Evolutionary conservation across 2,797 vertebrate genomes (phyloP).

Genomic region (Aulostomus chinensis): DNA sequence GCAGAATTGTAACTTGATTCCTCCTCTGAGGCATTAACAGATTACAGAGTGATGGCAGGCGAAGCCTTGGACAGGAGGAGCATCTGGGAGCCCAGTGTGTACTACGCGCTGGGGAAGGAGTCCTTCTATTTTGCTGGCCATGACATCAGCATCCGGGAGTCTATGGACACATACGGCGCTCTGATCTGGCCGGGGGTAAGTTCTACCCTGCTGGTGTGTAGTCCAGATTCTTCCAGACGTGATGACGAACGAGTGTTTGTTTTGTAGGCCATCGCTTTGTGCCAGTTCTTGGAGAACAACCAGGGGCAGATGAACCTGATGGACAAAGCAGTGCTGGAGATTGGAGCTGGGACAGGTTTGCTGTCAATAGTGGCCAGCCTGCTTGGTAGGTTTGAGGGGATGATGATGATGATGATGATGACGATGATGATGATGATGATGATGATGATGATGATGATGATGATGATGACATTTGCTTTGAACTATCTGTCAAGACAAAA

Average conservation of each 20-base stretch:
- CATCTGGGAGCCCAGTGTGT: constrained; percentile 80
- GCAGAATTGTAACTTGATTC: not conserved
- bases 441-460: no score
- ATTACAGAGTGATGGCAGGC: constrained; percentile 42
- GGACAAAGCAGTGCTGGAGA: constrained; percentile 88
- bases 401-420: not conserved
- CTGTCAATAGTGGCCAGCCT: constrained; percentile 91
- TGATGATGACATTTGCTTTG: no score
- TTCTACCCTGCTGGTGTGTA: not conserved
- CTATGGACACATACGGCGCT: constrained; percentile 87
- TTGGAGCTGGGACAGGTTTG: constrained; percentile 93
- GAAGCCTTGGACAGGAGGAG: constrained; percentile 57
- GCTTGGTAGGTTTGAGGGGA: constrained; percentile 83
- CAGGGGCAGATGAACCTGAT: constrained; percentile 83
- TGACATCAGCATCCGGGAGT: constrained; percentile 88
- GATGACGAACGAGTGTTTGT: not conserved
- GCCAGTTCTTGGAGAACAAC: constrained; percentile 91
- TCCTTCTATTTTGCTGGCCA: constrained; percentile 83
- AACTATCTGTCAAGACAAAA: no score
- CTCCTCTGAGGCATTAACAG: constrained; percentile 11
- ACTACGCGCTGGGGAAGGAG: constrained; percentile 83
- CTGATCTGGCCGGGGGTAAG: constrained; percentile 92
- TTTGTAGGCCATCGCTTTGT: constrained; percentile 86
- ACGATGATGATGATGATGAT: no score
- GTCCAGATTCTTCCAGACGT: not conserved